Conservation (phyloP, 2,888 invertebrate genomes). For the Alloscopus bannaensis region DNA sequence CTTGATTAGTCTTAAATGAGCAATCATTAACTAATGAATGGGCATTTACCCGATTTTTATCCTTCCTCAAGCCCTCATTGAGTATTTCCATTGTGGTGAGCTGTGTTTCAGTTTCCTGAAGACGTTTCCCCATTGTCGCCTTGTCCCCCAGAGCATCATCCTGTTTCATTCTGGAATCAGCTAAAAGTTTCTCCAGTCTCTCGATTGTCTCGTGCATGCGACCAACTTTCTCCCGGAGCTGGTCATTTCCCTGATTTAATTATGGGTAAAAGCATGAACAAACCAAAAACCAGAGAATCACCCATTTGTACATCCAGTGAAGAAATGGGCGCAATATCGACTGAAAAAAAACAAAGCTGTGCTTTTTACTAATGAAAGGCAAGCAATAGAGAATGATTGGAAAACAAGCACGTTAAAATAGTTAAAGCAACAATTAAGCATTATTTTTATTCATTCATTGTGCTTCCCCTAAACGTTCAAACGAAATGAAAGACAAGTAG, state of each 20-base stretch:
- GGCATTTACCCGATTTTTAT: conserved; percentile 83
- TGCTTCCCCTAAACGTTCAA: too few relatives aligned
- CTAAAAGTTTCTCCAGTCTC: conserved; percentile 82
- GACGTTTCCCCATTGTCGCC: conserved; percentile 83
- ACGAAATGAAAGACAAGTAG: background rate
- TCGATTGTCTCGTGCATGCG: conserved; percentile 84
- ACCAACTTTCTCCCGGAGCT: conserved; percentile 85
- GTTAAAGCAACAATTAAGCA: background rate
- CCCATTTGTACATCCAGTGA: background rate
- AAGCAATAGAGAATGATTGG: too few relatives aligned
- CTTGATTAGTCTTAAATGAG: conserved; percentile 24
- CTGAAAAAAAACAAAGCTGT: too few relatives aligned
- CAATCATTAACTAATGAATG: conserved; percentile 62
- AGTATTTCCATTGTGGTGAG: conserved; percentile 84
- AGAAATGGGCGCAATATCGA: too few relatives aligned
- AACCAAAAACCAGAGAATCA: conserved; percentile 16
- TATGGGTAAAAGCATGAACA: conserved; percentile 50
- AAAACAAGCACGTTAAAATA: background rate
- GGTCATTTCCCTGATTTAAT: conserved; percentile 78
- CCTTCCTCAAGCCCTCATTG: conserved; percentile 84
- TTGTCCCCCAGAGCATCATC: conserved; percentile 86
- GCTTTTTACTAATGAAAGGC: too few relatives aligned
- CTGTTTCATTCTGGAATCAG: conserved; percentile 81
- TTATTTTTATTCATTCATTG: too few relatives aligned
- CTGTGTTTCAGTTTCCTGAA: conserved; percentile 88